phyloP scores from a whole-genome alignment of 2,888 invertebrate species.

The Helleia helle region DNA sequence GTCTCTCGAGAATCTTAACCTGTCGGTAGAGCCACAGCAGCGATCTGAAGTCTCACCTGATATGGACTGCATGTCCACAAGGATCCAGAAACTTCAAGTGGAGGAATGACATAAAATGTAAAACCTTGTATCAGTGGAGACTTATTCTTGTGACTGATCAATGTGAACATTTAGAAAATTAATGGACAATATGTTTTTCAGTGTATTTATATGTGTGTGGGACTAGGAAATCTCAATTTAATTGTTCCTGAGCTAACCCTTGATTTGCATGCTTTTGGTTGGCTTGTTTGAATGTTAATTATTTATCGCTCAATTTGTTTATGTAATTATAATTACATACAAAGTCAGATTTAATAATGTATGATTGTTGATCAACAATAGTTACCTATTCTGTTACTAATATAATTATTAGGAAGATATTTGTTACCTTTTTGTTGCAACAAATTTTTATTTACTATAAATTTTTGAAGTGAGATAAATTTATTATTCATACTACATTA shows the following conservation, averaged over 20 bases:
- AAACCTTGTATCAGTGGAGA: slow-evolving; percentile 8
- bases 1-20: slow-evolving; percentile 74
- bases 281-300: slow-evolving; percentile 16
- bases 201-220: slow-evolving; percentile 44
- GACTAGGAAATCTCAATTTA: slow-evolving; percentile 36
- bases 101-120: slow-evolving; percentile 59
- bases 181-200: slow-evolving; percentile 48
- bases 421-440: slow-evolving; percentile 53
- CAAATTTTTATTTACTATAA: slow-evolving; percentile 19
- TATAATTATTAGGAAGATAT: slow-evolving; percentile 44
- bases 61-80: slow-evolving; percentile 76
- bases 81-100: slow-evolving; percentile 76
- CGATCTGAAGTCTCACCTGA: slow-evolving; percentile 59
- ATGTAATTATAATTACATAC: not conserved
- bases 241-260: slow-evolving; percentile 54
- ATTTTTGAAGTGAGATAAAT: not conserved
- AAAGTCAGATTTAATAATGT: not conserved
- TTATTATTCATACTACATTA: not conserved
- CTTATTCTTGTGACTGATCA: slow-evolving; percentile 20
- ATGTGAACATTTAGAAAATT: slow-evolving; percentile 40
- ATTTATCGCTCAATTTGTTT: slow-evolving; percentile 21
- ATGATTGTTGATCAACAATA: slow-evolving; percentile 32
- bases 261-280: slow-evolving; percentile 36
- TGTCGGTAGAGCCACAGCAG: slow-evolving; percentile 47
- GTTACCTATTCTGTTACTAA: slow-evolving; percentile 39